Evolutionary conservation across 1,140 invertebrate species (phyloP).

Genomic region (Rhagoletis zephyria): DNA sequence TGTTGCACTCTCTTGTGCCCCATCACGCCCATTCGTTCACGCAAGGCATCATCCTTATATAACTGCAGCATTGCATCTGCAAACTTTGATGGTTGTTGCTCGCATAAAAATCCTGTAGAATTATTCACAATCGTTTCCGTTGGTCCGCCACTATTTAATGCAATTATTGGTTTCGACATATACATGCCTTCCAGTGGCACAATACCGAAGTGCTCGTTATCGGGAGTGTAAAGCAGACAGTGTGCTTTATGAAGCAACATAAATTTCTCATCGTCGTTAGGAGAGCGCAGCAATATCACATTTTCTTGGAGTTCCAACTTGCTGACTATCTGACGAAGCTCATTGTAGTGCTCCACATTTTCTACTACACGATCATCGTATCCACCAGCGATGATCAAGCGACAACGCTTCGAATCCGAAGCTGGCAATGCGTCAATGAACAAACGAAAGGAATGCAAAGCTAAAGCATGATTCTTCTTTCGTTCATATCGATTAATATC

Average conservation of each 20-base stretch:
- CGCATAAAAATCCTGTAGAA: slow-evolving; percentile 92
- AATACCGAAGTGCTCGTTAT: slow-evolving; percentile 99
- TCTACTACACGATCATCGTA: slow-evolving; percentile 92
- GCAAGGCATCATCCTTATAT: slow-evolving; percentile 78
- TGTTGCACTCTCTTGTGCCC: slow-evolving; percentile 82
- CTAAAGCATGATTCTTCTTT: slow-evolving; percentile 94
- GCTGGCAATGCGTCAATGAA: slow-evolving; percentile 76
- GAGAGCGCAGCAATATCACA: slow-evolving; percentile 89
- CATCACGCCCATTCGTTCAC: slow-evolving; percentile 79
- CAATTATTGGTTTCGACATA: slow-evolving; percentile 91
- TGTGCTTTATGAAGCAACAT: slow-evolving; percentile 83
- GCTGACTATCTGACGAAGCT: slow-evolving; percentile 81
- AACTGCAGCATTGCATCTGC: slow-evolving; percentile 82
- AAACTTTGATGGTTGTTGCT: slow-evolving; percentile 81
- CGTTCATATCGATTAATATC: slow-evolving; percentile 98
- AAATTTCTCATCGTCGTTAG: slow-evolving; percentile 88
- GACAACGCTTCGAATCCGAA: slow-evolving; percentile 78
- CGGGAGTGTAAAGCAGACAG: slow-evolving; percentile 94
- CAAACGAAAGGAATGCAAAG: slow-evolving; percentile 85
- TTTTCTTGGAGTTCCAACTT: slow-evolving; percentile 82
- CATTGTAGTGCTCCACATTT: slow-evolving; percentile 90
- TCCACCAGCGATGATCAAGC: slow-evolving; percentile 96
- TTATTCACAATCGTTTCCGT: slow-evolving; percentile 91
- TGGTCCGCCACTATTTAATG: slow-evolving; percentile 95
- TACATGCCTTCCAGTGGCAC: slow-evolving; percentile 99